Base-by-base conservation (phyloP, 1,140 invertebrate species). In the Brachionus rotundiformis region DNA sequence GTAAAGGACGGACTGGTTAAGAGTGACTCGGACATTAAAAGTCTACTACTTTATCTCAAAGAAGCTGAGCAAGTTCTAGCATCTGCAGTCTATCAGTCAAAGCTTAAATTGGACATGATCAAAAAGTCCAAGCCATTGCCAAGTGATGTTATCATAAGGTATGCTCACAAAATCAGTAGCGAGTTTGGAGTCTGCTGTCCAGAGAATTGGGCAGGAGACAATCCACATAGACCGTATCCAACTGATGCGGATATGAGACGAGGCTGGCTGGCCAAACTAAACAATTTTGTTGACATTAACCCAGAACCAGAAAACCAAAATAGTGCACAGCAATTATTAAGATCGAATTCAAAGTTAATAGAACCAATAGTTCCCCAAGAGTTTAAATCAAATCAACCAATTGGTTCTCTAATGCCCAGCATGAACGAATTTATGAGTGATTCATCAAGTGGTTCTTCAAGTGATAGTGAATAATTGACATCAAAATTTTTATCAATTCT, bases 71-170 rank as follows among this genome's bases (percentile, higher is more conserved):
- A 80, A 61, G 77, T 80, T 5, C 29, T 80, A 2, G 19, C 77
- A 29, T 80, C 77, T 27, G 77, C 77, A 27, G 77, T 80, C 6
- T 80, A 80, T 61, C 77, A 80, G 29, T 59, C 77, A 44, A 41
- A 41, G 29, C 16, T 44, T 16, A 80, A 80, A 44, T 44, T 80
- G 49, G 54, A 65, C 23, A 80, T 59, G 47, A 80, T 80, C 4
- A 39, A 36, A 39, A 59, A 80, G 27, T 41, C 77, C 13, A 80
- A 65, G 25, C 47, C 27, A 1, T 39, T 80, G 23, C 25, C 77
- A 29, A 44, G 33, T n/a, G 77, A 80, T 13, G 25, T 44, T 25
- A 80, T 80, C 7, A 80, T 80, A 2, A 25, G 49, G 6, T 80
- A 80, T 65, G 77, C 77, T 10, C 77, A 80, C 13, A 59, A 80